Evolutionary conservation across 2,113 vertebrate genomes (phyloP).

Genomic region (Notarius quadriscutis): DNA sequence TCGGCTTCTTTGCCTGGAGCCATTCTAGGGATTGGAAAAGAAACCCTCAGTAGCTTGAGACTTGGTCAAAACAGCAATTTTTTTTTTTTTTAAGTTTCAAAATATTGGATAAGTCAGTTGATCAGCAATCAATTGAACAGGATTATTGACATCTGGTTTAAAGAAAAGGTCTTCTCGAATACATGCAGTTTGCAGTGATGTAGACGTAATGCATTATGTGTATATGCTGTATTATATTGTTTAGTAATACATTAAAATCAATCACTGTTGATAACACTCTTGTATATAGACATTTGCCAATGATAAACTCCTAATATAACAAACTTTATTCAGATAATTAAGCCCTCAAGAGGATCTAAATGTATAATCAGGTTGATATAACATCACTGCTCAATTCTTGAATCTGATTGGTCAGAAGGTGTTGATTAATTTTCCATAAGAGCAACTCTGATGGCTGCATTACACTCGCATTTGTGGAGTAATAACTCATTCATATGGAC

Average conservation of each 20-base stretch:
- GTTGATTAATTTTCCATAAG: background rate
- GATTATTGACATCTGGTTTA: background rate
- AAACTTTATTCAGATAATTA: too few species aligned
- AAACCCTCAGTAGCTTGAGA: background rate
- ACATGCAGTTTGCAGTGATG: background rate
- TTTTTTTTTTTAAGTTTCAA: background rate
- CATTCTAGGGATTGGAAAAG: background rate
- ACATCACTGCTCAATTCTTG: background rate
- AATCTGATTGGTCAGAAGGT: background rate
- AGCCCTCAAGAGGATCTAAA: too few species aligned
- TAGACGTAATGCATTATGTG: too few species aligned
- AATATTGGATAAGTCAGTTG: background rate
- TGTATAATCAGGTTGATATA: background rate
- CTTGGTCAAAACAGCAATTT: background rate
- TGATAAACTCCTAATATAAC: background rate
- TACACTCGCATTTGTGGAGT: background rate
- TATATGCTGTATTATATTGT: background rate
- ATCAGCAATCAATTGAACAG: background rate
- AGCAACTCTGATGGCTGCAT: background rate
- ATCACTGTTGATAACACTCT: too few species aligned
- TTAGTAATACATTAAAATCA: too few species aligned
- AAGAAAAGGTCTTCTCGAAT: background rate
- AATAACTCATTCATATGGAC: background rate
- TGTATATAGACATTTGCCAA: too few species aligned
- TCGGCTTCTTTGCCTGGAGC: conserved; percentile 20